A percentile compares a stretch with the other conserved stretches of the same genome.
These are phyloP conservation scores for Sitta carolinensis DNA, from an alignment of 2,797 vertebrate species.

Conservation along the genomic window DNA sequence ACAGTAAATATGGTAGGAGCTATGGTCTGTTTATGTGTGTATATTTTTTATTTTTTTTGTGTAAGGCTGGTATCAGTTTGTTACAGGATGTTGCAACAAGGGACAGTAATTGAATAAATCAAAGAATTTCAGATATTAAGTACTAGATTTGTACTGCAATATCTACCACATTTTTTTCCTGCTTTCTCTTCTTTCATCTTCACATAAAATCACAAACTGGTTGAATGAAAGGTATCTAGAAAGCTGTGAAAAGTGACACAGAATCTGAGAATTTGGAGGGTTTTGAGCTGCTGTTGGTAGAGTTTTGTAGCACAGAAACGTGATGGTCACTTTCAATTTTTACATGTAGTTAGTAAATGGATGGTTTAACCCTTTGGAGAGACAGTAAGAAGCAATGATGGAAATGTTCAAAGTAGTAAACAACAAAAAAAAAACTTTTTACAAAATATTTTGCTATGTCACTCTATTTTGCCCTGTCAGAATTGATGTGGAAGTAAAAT, in stretches of 20 bases:
- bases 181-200: not conserved
- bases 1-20: not conserved
- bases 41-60: not conserved
- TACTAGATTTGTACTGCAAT: not conserved
- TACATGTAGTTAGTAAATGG: not conserved
- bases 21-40: not conserved
- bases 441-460: not conserved
- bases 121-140: not conserved
- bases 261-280: not conserved
- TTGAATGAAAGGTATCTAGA: not conserved
- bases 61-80: not conserved
- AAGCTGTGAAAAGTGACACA: not conserved
- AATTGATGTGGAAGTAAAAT: not conserved
- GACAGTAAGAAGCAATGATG: not conserved
- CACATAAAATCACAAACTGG: not conserved
- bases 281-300: not conserved
- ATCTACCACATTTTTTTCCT: not conserved
- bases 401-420: not conserved
- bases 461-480: not conserved
- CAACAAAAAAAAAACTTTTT: not conserved
- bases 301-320: not conserved
- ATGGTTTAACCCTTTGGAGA: not conserved
- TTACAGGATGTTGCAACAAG: not conserved
- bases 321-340: not conserved
- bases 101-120: not conserved